Base-by-base conservation (phyloP, 2,888 invertebrate genomes). In the Rutpela maculata region DNA sequence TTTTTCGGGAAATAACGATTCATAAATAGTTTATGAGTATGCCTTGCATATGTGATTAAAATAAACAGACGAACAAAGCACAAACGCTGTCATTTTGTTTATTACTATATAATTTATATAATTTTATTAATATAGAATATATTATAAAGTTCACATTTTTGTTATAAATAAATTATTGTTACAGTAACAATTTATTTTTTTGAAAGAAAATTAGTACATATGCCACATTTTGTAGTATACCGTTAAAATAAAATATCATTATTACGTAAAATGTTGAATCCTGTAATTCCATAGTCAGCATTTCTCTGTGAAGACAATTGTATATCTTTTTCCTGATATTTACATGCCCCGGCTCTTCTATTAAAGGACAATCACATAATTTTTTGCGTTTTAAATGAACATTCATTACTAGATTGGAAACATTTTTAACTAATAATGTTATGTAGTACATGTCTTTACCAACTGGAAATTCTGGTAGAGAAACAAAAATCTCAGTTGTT, bases 291-390 rank as follows among this genome's bases (percentile, higher is more conserved):
- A 90, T 81, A 5, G 81, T 80, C 22, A 88, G 81, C 75, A 87
- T 83, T 62, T 86, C 81, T 77, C 88, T 84, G 74, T 91, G 90
- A 2, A 86, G 84, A 82, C 90, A 91, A 56, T 88, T 83, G 75
- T 85, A 88, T 4, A 80, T 78, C 73, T 83, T 84, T 69, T 84
- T 83, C 56, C 88, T 84, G 17, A 85, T 81, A 31, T 88, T 87
- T 17, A 87, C 73, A 50, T 86, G 83, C 57, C 79, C 81, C 0
- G 79, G 77, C 62, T 82, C 82, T 63, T 83, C 83, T 19, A 85
- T 81, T 57, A 84, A 79, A 68, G 80, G 38, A 78, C 90, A 90
- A 3, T 87, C 83, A 78, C 90, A 90, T 38, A 87, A 72, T 82
- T 89, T 85, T 50, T 85, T 84, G 68, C 88, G 84, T 78, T 87